Evolutionary conservation across 2,113 vertebrate species (phyloP).

Genomic region (Crotalus horridus): DNA sequence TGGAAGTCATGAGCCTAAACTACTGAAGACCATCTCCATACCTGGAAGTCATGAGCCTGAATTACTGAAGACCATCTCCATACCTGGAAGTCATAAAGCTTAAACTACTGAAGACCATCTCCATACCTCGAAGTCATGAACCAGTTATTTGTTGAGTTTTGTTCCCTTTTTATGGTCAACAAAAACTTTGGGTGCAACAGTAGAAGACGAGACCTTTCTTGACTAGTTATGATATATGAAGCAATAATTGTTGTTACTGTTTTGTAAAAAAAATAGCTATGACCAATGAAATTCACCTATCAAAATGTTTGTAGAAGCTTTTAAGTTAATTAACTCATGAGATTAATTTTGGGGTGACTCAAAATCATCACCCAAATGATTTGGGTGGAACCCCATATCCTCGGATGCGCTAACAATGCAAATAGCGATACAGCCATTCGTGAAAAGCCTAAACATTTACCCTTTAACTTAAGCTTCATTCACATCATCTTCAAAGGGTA

Average conservation of each 20-base stretch:
- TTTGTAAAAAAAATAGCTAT: slow-evolving; percentile 67
- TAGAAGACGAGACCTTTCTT: slow-evolving; percentile 26
- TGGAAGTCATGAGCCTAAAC: no score
- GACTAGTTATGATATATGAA: slow-evolving; percentile 57
- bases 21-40: no score
- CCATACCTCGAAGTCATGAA: no score
- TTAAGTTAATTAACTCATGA: slow-evolving; percentile 50
- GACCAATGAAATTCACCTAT: slow-evolving; percentile 60
- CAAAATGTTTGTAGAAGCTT: slow-evolving; percentile 59
- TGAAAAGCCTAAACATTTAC: background rate
- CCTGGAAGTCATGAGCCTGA: no score
- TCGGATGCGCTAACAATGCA: background rate
- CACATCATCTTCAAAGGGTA: no score
- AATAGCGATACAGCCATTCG: background rate
- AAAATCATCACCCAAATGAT: no score
- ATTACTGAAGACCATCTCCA: no score
- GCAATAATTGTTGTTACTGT: slow-evolving; percentile 45
- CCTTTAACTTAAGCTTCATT: background rate
- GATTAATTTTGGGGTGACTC: slow-evolving; percentile 53
- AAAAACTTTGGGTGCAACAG: slow-evolving; percentile 8
- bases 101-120: no score
- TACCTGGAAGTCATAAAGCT: background rate
- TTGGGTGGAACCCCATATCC: slow-evolving; percentile 31
- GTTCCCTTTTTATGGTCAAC: slow-evolving; percentile 13
- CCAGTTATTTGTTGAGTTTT: slow-evolving; percentile 12